A percentile compares a stretch with the other conserved stretches of the same genome.
Evolutionary conservation across 2,797 vertebrate genomes (phyloP).

Genomic region (Orestias chungarensis): DNA sequence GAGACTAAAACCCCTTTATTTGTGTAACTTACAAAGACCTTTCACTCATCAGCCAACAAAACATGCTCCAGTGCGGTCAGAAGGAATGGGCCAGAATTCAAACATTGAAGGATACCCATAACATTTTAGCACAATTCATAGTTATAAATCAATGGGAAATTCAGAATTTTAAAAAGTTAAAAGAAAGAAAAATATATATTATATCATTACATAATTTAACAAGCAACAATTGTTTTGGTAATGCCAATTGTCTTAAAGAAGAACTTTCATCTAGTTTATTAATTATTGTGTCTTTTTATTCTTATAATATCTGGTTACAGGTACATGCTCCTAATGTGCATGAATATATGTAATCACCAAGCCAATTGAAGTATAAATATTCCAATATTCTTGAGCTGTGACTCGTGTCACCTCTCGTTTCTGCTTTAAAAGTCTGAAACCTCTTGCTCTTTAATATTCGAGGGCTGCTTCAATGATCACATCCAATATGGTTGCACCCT

Average conservation of each 20-base stretch:
- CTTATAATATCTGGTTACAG: not conserved
- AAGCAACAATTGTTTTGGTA: not conserved
- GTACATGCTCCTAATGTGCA: not conserved
- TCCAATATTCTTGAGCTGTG: not conserved
- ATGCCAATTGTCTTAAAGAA: not conserved
- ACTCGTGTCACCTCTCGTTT: not conserved
- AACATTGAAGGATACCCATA: not conserved
- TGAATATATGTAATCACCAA: not conserved
- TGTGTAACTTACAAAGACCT: not conserved
- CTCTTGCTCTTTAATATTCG: not conserved
- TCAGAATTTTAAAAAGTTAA: not conserved
- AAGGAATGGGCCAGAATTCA: not conserved
- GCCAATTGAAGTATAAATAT: not conserved
- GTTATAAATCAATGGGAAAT: not conserved
- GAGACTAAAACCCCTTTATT: not conserved
- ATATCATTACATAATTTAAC: not conserved
- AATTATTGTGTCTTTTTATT: not conserved
- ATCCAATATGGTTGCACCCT: conserved; percentile 9
- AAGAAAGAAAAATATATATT: not conserved
- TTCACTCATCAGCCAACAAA: not conserved
- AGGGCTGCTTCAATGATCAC: conserved; percentile 1
- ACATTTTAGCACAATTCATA: not conserved
- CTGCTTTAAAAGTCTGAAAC: not conserved
- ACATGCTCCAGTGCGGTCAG: not conserved
- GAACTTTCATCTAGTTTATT: not conserved